Evolutionary conservation across 2,888 invertebrate genomes (phyloP).

Genomic region (Heteromurus nitidus): DNA sequence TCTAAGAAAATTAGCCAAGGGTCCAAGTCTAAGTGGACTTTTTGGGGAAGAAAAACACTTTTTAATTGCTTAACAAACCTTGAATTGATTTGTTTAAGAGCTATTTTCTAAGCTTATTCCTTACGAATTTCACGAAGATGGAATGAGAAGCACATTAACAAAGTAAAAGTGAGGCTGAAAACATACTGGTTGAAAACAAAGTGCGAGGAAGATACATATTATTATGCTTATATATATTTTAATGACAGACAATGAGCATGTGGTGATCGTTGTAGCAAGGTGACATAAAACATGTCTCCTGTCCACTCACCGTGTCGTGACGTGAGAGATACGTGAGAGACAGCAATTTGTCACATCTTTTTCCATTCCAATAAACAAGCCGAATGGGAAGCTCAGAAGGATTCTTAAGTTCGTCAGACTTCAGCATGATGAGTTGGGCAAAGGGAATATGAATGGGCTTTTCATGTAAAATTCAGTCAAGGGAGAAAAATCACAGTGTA

Average conservation of each 20-base stretch:
- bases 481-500: too few species aligned
- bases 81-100: not conserved
- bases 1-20: constrained; percentile 16
- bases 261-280: not conserved
- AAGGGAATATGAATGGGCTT: too few species aligned
- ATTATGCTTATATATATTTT: not conserved
- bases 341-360: constrained; percentile 59
- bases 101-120: not conserved
- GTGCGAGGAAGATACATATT: too few species aligned
- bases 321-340: constrained; percentile 23
- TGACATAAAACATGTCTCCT: constrained; percentile 3
- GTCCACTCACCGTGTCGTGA: constrained; percentile 8
- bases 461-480: too few species aligned
- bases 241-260: not conserved
- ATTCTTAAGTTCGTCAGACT: too few species aligned
- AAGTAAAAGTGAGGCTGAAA: not conserved
- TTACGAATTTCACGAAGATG: too few species aligned
- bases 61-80: constrained; percentile 48
- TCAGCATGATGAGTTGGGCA: too few species aligned
- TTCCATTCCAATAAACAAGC: constrained; percentile 34
- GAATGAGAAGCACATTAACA: not conserved
- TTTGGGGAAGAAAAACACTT: constrained; percentile 3
- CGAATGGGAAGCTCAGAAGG: constrained; percentile 30
- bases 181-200: constrained; percentile 14
- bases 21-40: not conserved